Evolutionary conservation across 2,888 invertebrate genomes (phyloP), one percentile per base, ranked within the genome.

Genomic region (Noctua fimbriata): DNA sequence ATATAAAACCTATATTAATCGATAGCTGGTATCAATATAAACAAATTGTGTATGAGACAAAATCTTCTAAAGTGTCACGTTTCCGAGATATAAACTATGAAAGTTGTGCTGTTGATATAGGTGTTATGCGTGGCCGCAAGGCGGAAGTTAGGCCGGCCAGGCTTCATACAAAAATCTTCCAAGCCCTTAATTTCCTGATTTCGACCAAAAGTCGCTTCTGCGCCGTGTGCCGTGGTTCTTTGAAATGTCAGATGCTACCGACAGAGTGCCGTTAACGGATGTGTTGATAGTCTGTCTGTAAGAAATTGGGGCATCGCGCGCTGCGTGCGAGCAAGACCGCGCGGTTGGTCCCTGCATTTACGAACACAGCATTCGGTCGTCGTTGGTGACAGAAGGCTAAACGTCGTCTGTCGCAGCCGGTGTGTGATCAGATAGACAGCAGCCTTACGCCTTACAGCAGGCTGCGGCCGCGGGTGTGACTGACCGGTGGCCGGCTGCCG

Each of bases 401-500:
- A 44, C 16, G 10, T 66, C 24, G n/a, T 28, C 18, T 10, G n/a
- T 66, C n/a, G 3, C n/a, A 67, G 44, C 9, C 7, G 44, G 9
- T 44, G n/a, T 67, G n/a, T 18, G 67, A 44, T 44, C 44, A 24
- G n/a, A n/a, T 7, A 16, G 67, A 28, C 18, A 67, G 70, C 72
- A 74, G 74, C 69, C 69, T 76, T 75, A 44, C 66, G 69, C 69
- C 70, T 83, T 85, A 84, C 73, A 47, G 73, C 60, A 78, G 67
- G 49, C 36, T 73, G 80, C 32, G 81, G 83, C 52, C 63, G 73
- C 77, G 73, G 76, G 76, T 77, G 87, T 70, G 79, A 79, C 49
- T 70, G 77, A 36, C 74, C 69, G 69, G 79, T 36, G 69, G 76
- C 75, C 69, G 72, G 78, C 32, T 72, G 76, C 75, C 58, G 69